Percentiles rank a stretch among this genome's conserved stretches.
These are phyloP conservation scores for Erythrolamprus reginae DNA, from an alignment of 2,113 vertebrate genomes.

Conservation along the genomic window DNA sequence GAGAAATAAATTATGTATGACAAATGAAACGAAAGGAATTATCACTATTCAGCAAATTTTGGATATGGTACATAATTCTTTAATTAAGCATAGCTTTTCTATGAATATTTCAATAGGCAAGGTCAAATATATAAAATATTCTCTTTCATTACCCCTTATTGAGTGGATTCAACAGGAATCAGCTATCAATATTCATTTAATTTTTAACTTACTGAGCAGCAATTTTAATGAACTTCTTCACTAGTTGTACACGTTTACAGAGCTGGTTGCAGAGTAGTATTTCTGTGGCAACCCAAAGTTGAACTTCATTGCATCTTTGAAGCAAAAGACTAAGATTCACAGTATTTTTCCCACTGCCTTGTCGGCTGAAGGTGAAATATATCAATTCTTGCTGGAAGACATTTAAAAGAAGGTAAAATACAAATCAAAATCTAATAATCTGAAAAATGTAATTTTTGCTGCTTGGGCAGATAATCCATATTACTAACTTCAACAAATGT, in stretches of 20 bases:
- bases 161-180: not conserved
- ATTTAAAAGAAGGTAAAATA: conserved; percentile 24
- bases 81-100: not conserved
- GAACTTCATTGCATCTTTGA: conserved; percentile 92
- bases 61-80: not conserved
- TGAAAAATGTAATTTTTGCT: not conserved
- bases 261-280: conserved; percentile 86
- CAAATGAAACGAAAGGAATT: not conserved
- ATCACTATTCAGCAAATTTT: not conserved
- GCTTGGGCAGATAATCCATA: not conserved
- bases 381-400: conserved; percentile 91
- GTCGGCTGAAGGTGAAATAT: conserved; percentile 91
- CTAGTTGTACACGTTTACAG: conserved; percentile 90
- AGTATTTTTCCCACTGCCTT: conserved; percentile 76
- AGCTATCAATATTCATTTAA: not conserved
- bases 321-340: conserved; percentile 86
- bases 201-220: conserved; percentile 87
- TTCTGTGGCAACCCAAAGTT: conserved; percentile 95
- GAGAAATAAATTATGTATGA: not conserved
- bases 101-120: not conserved
- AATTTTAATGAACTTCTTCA: conserved; percentile 98
- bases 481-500: conserved; percentile 18
- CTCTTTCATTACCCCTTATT: not conserved
- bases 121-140: not conserved
- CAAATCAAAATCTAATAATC: not conserved